A percentile compares a stretch with the other conserved stretches of the same genome.
phyloP scores from a whole-genome alignment of 2,888 invertebrate genomes.

The Lordiphosa fenestrarum region DNA sequence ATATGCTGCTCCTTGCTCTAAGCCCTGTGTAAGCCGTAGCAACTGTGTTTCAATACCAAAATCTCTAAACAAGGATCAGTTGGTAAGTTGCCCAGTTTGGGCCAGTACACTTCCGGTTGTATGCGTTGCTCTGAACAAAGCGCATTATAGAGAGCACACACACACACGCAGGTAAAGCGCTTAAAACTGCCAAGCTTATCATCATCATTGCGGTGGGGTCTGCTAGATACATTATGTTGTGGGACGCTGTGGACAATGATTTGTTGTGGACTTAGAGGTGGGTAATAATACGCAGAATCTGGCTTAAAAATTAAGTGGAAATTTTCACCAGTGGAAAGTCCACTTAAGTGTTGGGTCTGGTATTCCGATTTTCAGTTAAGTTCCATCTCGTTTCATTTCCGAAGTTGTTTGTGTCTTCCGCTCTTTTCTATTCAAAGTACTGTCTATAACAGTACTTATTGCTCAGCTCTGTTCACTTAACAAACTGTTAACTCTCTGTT shows the following conservation, averaged over 20 bases:
- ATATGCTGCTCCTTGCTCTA: not conserved
- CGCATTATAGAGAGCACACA: slow-evolving; percentile 34
- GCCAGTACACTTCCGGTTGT: slow-evolving; percentile 42
- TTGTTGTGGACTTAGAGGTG: too few relatives aligned
- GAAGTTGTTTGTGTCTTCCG: too few relatives aligned
- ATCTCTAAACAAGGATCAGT: slow-evolving; percentile 37
- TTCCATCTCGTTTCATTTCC: too few relatives aligned
- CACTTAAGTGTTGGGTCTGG: too few relatives aligned
- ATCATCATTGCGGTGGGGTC: slow-evolving; percentile 29
- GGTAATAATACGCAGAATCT: too few relatives aligned
- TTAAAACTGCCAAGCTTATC: slow-evolving; percentile 51
- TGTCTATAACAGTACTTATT: too few relatives aligned
- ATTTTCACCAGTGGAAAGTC: too few relatives aligned
- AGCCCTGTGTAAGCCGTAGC: slow-evolving; percentile 47
- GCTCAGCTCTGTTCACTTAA: too few relatives aligned
- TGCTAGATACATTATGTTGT: not conserved
- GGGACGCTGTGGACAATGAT: not conserved
- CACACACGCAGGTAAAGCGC: slow-evolving; percentile 44
- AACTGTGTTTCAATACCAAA: slow-evolving; percentile 36
- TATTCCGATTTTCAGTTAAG: too few relatives aligned
- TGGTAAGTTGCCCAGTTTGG: slow-evolving; percentile 16
- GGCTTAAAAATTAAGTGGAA: too few relatives aligned
- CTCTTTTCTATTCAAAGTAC: too few relatives aligned
- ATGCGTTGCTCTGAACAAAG: slow-evolving; percentile 17
- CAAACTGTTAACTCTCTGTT: not conserved